Conservation (phyloP, 2,113 vertebrate species). For the Thamnophis sirtalis region DNA sequence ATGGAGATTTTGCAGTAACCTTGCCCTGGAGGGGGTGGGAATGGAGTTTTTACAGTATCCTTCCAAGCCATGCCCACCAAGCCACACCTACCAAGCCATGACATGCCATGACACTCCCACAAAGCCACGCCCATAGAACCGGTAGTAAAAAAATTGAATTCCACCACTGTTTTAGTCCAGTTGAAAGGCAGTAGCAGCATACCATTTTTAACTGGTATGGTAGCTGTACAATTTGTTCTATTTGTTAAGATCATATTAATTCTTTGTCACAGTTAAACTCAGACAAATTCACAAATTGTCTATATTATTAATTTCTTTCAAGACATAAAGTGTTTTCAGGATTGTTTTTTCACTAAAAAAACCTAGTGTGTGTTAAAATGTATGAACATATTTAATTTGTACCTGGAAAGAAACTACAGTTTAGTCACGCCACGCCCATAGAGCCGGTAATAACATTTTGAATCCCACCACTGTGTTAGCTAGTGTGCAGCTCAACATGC, state of each 20-base stretch:
- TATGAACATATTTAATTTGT: slow-evolving; percentile 40
- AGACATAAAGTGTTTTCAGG: slow-evolving; percentile 30
- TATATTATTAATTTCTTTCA: slow-evolving; percentile 6
- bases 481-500: too few species aligned
- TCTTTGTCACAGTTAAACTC: not conserved
- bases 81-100: too few species aligned
- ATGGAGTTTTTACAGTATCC: too few species aligned
- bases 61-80: too few species aligned
- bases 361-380: slow-evolving; percentile 18
- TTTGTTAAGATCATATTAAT: not conserved
- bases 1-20: too few species aligned
- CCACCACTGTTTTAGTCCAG: not conserved
- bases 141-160: too few species aligned
- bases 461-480: too few species aligned
- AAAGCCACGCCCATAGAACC: too few species aligned
- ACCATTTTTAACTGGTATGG: not conserved
- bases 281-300: slow-evolving; percentile 9
- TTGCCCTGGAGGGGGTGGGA: too few species aligned
- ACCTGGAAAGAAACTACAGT: slow-evolving; percentile 43
- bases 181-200: not conserved
- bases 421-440: not conserved
- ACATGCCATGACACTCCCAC: too few species aligned
- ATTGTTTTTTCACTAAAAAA: not conserved
- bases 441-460: too few species aligned
- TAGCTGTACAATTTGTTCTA: not conserved